Base-by-base conservation (phyloP, 1,140 invertebrate species). In the Magallana gigas region DNA sequence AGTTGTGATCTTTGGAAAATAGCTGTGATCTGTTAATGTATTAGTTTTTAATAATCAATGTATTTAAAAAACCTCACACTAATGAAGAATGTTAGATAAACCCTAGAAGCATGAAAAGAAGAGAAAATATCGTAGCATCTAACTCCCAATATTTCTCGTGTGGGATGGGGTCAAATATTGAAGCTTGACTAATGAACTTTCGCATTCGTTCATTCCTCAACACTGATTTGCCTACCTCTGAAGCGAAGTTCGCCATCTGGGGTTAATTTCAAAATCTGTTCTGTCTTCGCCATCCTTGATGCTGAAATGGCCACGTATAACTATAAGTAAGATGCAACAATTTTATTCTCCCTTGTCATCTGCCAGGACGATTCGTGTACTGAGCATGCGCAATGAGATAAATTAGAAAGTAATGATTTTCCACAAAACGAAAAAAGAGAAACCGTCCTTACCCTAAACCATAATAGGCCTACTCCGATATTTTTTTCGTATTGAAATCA, bases 311-410 rank as follows among this genome's bases (percentile, higher is more conserved):
- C 81, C 48, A 57, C 57, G 48, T 57, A 83, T 83, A n/a, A 83
- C 57, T 56, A 12, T 18, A 29, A 29, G n/a, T 16, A 57, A 57
- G 57, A 83, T 83, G 81, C 18, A 57, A 57, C 81, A 83, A 83
- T 83, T 58, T 58, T 58, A 57, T 76, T 76, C 81, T 83, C 81
- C 57, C 48, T 57, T 83, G 57, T 83, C 81, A 83, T 83, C 57
- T 83, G 81, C 81, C 81, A 83, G 36, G 57, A 57, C 16, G 81
- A 58, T 83, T 83, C 81, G 81, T 83, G 81, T 83, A 83, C 68
- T 76, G 68, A 76, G 68, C 68, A 18, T 76, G 68, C 68, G 68
- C 68, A 76, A 76, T 76, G 68, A 76, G 68, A 76, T 76, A 76
- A 18, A 76, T 76, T 76, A 76, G 68, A 76, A 76, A 29, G 36